phyloP scores from a whole-genome alignment of 2,113 vertebrate genomes.

The Uria aalge region DNA sequence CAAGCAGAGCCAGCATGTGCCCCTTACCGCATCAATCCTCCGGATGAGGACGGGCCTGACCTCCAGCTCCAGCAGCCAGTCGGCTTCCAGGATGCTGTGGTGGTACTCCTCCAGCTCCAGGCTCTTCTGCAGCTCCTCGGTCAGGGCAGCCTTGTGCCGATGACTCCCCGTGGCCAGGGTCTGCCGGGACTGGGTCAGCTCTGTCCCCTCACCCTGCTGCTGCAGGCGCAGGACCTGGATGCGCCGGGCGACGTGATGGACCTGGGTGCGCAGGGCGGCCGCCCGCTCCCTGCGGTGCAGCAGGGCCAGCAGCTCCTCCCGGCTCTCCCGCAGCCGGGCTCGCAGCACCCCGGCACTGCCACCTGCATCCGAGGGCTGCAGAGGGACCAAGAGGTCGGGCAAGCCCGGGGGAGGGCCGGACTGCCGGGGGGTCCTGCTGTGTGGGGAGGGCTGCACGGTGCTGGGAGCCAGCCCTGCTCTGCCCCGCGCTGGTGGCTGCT shows the following conservation, averaged over 20 bases:
- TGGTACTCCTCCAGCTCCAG: constrained; percentile 54
- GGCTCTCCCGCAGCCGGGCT: background rate
- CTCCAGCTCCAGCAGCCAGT: constrained; percentile 63
- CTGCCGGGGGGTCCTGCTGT: background rate
- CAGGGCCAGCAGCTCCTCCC: constrained; percentile 32
- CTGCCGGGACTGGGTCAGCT: background rate
- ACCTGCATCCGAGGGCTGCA: rapidly evolving
- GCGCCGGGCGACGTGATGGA: background rate
- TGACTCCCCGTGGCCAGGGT: rapidly evolving
- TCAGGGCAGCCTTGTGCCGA: background rate
- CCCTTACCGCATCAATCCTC: constrained; percentile 15
- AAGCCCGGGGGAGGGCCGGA: background rate
- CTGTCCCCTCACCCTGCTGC: rapidly evolving
- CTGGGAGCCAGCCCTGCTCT: background rate
- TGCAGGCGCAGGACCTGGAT: background rate
- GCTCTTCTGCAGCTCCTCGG: background rate
- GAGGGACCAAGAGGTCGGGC: rapidly evolving
- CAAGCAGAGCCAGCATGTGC: background rate
- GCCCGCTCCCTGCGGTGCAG: background rate
- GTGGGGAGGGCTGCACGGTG: background rate
- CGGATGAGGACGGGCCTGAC: constrained; percentile 22
- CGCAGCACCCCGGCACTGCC: rapidly evolving
- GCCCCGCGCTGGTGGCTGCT: background rate
- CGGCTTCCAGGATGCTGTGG: background rate
- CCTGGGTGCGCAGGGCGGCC: background rate